A percentile compares a stretch with the other conserved stretches of the same genome.
Evolutionary conservation across 1,140 invertebrate genomes (phyloP).

Genomic region (Anastatus disparis): DNA sequence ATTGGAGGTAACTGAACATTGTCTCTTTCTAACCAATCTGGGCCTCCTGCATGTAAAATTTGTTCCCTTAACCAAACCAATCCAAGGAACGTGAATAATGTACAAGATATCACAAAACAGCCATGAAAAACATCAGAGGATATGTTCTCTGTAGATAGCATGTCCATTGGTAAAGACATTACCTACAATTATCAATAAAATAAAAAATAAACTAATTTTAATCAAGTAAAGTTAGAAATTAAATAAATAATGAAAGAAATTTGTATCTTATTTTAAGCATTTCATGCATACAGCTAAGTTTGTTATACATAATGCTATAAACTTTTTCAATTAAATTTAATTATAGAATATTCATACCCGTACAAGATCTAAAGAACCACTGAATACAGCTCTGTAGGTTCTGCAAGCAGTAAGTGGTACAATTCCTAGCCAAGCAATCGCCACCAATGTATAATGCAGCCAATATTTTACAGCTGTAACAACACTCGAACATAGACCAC

Average conservation of each 20-base stretch:
- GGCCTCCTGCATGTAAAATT: constrained; percentile 96
- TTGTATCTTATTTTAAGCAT: not conserved
- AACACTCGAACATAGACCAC: constrained; percentile 88
- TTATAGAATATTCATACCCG: constrained; percentile 49
- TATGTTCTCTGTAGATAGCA: constrained; percentile 93
- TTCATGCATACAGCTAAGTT: not conserved
- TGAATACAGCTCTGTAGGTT: constrained; percentile 92
- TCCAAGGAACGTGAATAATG: constrained; percentile 95
- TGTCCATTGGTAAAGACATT: constrained; percentile 88
- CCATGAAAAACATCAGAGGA: constrained; percentile 95
- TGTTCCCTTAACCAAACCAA: constrained; percentile 97
- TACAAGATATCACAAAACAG: constrained; percentile 96
- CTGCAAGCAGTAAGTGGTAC: constrained; percentile 97
- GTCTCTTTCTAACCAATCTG: constrained; percentile 90
- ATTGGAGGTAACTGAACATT: constrained; percentile 64
- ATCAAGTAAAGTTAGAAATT: not conserved
- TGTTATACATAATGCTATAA: not conserved
- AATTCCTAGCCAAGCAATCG: constrained; percentile 96
- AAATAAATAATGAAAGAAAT: not conserved
- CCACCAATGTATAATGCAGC: constrained; percentile 96
- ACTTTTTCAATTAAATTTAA: not conserved
- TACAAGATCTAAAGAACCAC: constrained; percentile 85
- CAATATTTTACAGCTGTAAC: constrained; percentile 93
- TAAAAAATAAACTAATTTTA: too few relatives aligned
- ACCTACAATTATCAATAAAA: constrained; percentile 59